phyloP scores from a whole-genome alignment of 1,140 invertebrate species.

The Penaeus chinensis region DNA sequence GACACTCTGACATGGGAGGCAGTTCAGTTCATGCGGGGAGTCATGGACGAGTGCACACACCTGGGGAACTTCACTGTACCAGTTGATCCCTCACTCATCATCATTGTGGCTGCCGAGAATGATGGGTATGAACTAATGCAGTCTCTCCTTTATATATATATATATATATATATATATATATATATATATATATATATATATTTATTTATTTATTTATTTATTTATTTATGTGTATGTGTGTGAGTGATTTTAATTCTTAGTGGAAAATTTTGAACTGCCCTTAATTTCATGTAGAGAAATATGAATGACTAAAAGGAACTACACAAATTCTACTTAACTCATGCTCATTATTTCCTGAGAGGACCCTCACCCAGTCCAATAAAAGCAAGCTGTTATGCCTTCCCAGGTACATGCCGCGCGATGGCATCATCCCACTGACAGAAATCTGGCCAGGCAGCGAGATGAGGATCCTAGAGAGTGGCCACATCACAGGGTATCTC shows the following conservation, averaged over 20 bases:
- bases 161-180: too few species aligned
- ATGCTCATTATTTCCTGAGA: too few species aligned
- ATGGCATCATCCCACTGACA: slow-evolving; percentile 82
- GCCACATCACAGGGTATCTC: slow-evolving; percentile 91
- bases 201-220: neutral
- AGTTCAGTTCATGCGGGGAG: slow-evolving; percentile 93
- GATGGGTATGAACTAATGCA: slow-evolving; percentile 55
- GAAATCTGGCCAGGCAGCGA: slow-evolving; percentile 93
- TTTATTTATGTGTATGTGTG: neutral
- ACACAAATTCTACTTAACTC: too few species aligned
- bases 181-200: too few species aligned
- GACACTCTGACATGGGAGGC: slow-evolving; percentile 73
- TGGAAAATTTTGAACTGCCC: too few species aligned
- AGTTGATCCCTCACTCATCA: slow-evolving; percentile 86
- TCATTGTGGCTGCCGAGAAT: slow-evolving; percentile 82
- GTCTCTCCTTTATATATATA: neutral
- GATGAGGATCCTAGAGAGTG: slow-evolving; percentile 87
- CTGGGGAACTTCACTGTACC: slow-evolving; percentile 88
- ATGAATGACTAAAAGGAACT: too few species aligned
- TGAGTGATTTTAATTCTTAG: neutral
- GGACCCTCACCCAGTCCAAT: neutral
- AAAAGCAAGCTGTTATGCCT: slow-evolving; percentile 65
- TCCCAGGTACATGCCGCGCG: slow-evolving; percentile 84
- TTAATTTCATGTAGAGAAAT: neutral
- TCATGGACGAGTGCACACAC: slow-evolving; percentile 99